phyloP scores from a whole-genome alignment of 2,113 vertebrate genomes.

The Dolichotis patagonum region DNA sequence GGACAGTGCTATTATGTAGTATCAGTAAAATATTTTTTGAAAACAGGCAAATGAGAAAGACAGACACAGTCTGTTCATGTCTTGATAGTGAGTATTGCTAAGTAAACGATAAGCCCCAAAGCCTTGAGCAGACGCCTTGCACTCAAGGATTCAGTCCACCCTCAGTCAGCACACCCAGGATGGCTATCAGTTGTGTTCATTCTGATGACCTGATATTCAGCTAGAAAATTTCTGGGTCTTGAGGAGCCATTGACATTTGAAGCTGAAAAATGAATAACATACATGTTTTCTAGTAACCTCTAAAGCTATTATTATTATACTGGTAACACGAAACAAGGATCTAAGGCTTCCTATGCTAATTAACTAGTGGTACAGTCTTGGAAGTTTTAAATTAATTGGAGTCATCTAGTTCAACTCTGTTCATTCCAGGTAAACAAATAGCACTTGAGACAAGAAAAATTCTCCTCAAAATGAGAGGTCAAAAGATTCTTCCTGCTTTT shows the following conservation, averaged over 20 bases:
- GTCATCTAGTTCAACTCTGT: background rate
- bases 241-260: background rate
- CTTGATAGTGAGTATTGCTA: conserved; percentile 50
- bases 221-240: background rate
- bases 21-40: conserved; percentile 74
- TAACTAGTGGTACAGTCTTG: background rate
- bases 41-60: conserved; percentile 71
- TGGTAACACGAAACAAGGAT: background rate
- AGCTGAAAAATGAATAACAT: background rate
- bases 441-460: background rate
- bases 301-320: background rate
- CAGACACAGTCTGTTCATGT: conserved; percentile 57
- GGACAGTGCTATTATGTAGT: conserved; percentile 70
- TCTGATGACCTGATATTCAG: conserved; percentile 37
- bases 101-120: conserved; percentile 70
- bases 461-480: background rate
- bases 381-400: no score
- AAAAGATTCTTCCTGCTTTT: background rate
- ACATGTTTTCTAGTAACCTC: background rate
- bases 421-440: conserved; percentile 14
- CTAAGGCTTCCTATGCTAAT: background rate
- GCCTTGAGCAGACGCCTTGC: background rate
- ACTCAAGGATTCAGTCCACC: background rate
- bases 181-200: background rate
- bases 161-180: background rate